These are phyloP conservation scores for Corythoichthys intestinalis DNA, from an alignment of 2,113 vertebrate genomes.

Conservation along the genomic window DNA sequence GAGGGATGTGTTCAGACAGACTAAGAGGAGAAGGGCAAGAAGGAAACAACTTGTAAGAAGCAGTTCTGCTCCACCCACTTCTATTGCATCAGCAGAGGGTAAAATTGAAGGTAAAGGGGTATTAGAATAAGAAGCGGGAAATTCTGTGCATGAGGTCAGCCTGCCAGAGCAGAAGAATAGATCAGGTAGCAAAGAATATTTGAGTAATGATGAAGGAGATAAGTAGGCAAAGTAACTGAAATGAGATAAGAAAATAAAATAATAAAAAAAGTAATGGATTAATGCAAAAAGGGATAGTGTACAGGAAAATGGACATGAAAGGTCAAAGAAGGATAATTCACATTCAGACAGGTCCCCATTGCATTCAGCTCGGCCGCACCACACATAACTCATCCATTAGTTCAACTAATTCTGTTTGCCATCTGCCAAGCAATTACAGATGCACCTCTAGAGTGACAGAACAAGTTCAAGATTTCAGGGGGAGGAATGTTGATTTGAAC, in stretches of 20 bases:
- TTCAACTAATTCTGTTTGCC: conserved; percentile 64
- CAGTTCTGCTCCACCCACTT: conserved; percentile 24
- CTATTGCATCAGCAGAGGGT: conserved; percentile 25
- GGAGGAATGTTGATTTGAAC: conserved; percentile 49
- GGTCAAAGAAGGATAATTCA: conserved; percentile 56
- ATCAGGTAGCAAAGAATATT: conserved; percentile 5
- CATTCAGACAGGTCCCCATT: conserved; percentile 53
- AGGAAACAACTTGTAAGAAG: conserved; percentile 8
- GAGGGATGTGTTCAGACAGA: background rate
- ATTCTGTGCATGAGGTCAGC: conserved; percentile 9
- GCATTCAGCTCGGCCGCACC: conserved; percentile 47
- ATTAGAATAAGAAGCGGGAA: conserved; percentile 8
- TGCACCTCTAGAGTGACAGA: conserved; percentile 57
- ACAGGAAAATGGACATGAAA: conserved; percentile 17
- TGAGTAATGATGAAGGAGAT: background rate
- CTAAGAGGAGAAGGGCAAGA: conserved; percentile 1
- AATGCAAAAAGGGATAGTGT: background rate
- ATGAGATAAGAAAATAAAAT: conserved; percentile 5
- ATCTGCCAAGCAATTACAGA: conserved; percentile 63
- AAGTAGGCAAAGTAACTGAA: background rate
- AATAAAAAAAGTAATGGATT: conserved; percentile 1
- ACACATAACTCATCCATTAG: conserved; percentile 63
- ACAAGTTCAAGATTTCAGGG: conserved; percentile 51
- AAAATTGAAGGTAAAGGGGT: conserved; percentile 14
- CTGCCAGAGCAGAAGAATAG: conserved; percentile 12